Evolutionary conservation across 2,888 invertebrate species (phyloP).

Genomic region (Thecocarcelia acutangulata): DNA sequence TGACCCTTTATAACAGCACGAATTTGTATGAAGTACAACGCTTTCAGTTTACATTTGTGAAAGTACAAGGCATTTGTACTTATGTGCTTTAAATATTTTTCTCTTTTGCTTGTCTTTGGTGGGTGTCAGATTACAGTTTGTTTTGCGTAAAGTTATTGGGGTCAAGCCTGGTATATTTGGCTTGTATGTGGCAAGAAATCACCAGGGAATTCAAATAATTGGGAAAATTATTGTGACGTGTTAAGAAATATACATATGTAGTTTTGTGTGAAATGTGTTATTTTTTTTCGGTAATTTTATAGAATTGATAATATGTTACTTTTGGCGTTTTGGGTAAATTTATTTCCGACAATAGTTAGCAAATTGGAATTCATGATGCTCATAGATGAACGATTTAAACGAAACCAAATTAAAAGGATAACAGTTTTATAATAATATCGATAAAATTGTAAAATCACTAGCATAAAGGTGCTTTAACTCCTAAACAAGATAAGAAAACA

Average conservation of each 20-base stretch:
- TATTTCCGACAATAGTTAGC: background rate
- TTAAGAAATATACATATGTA: slow-evolving; percentile 39
- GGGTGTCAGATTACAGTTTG: slow-evolving; percentile 65
- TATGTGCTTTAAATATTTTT: slow-evolving; percentile 1
- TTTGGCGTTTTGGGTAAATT: background rate
- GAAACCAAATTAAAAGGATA: background rate
- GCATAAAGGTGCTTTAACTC: no score
- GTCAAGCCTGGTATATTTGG: slow-evolving; percentile 55
- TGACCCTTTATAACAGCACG: slow-evolving; percentile 40
- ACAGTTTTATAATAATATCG: no score
- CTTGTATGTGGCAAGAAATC: background rate
- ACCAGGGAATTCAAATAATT: slow-evolving; percentile 39
- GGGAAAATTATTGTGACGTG: slow-evolving; percentile 23
- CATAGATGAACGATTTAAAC: background rate
- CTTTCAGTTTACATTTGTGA: background rate
- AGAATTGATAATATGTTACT: slow-evolving; percentile 18
- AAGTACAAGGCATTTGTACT: background rate
- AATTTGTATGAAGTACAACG: slow-evolving; percentile 6
- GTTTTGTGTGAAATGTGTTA: slow-evolving; percentile 14
- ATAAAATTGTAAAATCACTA: no score
- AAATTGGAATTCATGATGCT: background rate
- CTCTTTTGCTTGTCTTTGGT: slow-evolving; percentile 44
- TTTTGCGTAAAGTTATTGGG: slow-evolving; percentile 66
- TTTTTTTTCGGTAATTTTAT: background rate
- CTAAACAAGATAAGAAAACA: no score